A percentile compares a stretch with the other conserved stretches of the same genome.
Evolutionary conservation across 2,113 vertebrate species (phyloP).

Genomic region (Gracilinanus agilis): DNA sequence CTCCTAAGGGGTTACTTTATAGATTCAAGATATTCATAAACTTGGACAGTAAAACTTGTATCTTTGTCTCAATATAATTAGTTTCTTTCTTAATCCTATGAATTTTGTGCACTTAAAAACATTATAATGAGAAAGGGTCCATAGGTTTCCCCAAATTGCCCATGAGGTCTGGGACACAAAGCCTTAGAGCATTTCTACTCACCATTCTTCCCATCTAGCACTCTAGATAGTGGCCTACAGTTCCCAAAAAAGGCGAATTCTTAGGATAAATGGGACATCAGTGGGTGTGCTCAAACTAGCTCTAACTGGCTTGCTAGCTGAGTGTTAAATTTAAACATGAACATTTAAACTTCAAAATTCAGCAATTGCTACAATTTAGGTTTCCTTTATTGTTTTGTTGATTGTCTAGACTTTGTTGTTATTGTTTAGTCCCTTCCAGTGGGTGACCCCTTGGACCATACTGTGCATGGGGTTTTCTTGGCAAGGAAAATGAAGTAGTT

Average conservation of each 20-base stretch:
- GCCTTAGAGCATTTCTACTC: not conserved
- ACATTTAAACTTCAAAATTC: not conserved
- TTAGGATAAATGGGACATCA: not conserved
- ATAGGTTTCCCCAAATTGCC: not conserved
- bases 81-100: not conserved
- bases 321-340: not conserved
- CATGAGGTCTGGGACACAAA: not conserved
- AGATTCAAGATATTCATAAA: not conserved
- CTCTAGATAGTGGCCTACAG: not conserved
- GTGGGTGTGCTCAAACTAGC: not conserved
- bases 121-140: not conserved
- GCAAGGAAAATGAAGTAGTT: no score
- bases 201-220: not conserved
- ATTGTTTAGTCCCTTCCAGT: no score
- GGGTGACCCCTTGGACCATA: no score
- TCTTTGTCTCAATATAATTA: not conserved
- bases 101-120: not conserved
- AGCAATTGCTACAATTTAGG: not conserved
- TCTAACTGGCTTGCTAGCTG: not conserved
- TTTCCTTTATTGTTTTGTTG: not conserved
- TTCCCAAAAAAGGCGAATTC: not conserved
- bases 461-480: no score
- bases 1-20: not conserved
- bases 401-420: not conserved
- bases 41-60: not conserved